phyloP scores from a whole-genome alignment of 2,797 vertebrate species.

The Acrossocheilus wenchowensis region DNA sequence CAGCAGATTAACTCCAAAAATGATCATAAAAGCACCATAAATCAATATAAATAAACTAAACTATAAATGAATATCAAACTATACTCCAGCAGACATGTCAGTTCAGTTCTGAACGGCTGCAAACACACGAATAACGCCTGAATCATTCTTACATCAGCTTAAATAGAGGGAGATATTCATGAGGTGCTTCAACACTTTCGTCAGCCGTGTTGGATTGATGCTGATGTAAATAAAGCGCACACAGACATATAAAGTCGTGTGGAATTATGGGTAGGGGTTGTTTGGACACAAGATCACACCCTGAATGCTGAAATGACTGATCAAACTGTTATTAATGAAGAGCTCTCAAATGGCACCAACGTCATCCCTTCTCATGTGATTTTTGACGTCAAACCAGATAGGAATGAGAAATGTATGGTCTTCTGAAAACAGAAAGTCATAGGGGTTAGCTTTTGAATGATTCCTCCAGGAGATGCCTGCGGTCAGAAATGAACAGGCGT shows the following conservation, averaged over 20 bases:
- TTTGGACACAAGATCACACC: background rate
- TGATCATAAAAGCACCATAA: background rate
- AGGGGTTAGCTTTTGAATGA: background rate
- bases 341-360: background rate
- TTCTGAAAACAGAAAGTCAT: background rate
- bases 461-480: background rate
- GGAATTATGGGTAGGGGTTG: background rate
- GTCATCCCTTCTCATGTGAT: background rate
- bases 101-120: background rate
- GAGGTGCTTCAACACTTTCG: conserved; percentile 12
- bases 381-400: background rate
- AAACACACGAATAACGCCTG: background rate
- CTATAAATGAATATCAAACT: background rate
- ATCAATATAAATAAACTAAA: background rate
- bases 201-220: conserved; percentile 1
- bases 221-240: background rate
- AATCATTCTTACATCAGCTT: conserved; percentile 9
- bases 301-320: background rate
- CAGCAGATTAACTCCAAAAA: background rate
- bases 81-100: background rate
- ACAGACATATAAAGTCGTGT: background rate
- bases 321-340: background rate
- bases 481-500: background rate
- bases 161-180: conserved; percentile 8
- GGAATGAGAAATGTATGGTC: background rate